Conservation (phyloP, 2,113 vertebrate genomes). For the Sorex fumeus region DNA sequence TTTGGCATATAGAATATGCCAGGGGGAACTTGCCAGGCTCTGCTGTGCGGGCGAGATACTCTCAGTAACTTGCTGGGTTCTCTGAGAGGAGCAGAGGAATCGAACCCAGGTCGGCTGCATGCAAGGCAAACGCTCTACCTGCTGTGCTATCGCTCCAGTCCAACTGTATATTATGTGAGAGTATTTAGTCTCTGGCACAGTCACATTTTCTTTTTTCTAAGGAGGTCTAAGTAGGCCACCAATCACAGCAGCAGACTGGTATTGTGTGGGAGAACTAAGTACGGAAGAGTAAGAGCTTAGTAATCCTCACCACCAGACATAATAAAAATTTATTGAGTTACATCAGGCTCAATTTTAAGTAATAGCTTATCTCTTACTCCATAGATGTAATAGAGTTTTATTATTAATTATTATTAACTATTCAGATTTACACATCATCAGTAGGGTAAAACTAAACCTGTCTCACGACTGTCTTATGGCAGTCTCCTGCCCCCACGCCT, state of each 20-base stretch:
- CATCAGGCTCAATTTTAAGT: background rate
- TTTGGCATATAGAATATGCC: no score
- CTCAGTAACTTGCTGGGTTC: no score
- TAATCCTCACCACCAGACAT: background rate
- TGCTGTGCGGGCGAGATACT: no score
- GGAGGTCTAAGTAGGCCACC: background rate
- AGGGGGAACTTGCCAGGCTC: no score
- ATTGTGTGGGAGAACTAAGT: background rate
- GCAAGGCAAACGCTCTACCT: no score
- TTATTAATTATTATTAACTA: no score
- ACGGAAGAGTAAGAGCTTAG: background rate
- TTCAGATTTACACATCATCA: slow-evolving; percentile 36
- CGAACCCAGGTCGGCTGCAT: no score
- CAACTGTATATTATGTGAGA: background rate
- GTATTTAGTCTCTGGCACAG: background rate
- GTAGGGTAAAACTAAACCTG: no score
- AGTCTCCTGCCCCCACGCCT: no score
- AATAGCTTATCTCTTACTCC: background rate
- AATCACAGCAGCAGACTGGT: background rate
- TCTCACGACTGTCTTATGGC: no score
- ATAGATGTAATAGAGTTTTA: background rate
- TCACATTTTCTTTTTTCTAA: background rate
- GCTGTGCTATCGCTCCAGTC: no score
- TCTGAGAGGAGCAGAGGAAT: no score
- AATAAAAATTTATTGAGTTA: background rate